Evolutionary conservation across 1,140 invertebrate genomes (phyloP), one percentile per base, ranked within the genome.

Genomic region (Pseudomyrmex pallidus): DNA sequence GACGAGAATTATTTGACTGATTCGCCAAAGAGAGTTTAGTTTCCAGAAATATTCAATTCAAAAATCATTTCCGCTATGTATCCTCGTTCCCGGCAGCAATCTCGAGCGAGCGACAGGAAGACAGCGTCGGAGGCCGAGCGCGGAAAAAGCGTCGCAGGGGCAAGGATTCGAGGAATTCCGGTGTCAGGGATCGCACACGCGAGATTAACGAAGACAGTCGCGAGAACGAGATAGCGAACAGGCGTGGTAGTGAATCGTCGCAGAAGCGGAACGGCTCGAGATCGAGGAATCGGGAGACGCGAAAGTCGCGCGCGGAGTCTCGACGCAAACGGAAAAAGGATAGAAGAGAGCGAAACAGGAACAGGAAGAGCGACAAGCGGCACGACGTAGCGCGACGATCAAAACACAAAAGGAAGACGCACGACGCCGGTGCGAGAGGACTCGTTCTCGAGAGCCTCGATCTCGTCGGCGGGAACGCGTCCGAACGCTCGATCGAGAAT

Each of bases 111-210:
- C 82, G 78, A 2, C 82, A 74, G 25, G 78, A 57, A 50, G 73
- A 17, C 1, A 73, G 74, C 15, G n/a, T 68, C 56, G 50, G 62
- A 22, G 62, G 74, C 9, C 83, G 74, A 1, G 62, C 80, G 2
- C 87, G 86, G 1, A 91, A 90, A 74, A 92, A 91, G 77, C 85
- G 85, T 3, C 89, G 89, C 8, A 84, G 83, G 25, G 84, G 74
- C 66, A 88, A 85, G 56, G 86, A 90, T 67, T 13, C 78, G 54
- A 86, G 48, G 0, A 59, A 17, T 52, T 2, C 56, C 8, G 46
- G 44, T 35, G 7, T 68, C 52, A 52, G 62, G 66, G 50, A 59
- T 52, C 72, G 66, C 13, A 56, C 52, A 3, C 54, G 66, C 2
- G 83, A 62, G 7, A 20, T 52, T 25, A 1, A 50, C 9, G 61